A percentile compares a stretch with the other conserved stretches of the same genome.
phyloP scores from a whole-genome alignment of 1,140 invertebrate species.

The Zaprionus camerounensis region DNA sequence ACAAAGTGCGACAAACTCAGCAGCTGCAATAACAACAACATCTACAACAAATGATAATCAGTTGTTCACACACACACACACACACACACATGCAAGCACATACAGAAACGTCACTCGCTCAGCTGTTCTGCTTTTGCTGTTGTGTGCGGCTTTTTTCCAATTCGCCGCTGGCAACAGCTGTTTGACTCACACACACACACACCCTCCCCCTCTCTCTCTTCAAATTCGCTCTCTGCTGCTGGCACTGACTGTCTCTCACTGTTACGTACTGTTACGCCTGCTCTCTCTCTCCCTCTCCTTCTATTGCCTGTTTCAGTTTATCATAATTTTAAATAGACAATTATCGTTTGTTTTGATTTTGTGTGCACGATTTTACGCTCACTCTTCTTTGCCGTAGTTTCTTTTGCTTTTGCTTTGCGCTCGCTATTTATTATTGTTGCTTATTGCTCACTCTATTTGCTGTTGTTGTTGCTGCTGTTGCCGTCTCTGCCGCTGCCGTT shows the following conservation, averaged over 20 bases:
- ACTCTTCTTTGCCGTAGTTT: conserved; percentile 43
- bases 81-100: conserved; percentile 26
- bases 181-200: conserved; percentile 29
- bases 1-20: conserved; percentile 32
- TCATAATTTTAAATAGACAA: conserved; percentile 83
- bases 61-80: conserved; percentile 36
- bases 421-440: conserved; percentile 40
- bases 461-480: conserved; percentile 54
- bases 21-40: conserved; percentile 16
- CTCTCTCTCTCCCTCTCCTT: conserved; percentile 29
- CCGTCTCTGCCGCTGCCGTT: conserved; percentile 33
- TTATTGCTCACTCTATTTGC: conserved; percentile 19
- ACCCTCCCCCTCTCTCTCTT: conserved; percentile 6
- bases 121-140: conserved; percentile 27
- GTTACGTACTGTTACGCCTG: neutral
- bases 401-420: conserved; percentile 34
- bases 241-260: neutral
- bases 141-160: conserved; percentile 65
- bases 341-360: conserved; percentile 82
- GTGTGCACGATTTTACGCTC: conserved; percentile 69
- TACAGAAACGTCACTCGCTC: conserved; percentile 26
- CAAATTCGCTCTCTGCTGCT: neutral
- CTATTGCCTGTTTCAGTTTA: conserved; percentile 51
- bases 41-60: conserved; percentile 50
- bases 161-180: conserved; percentile 74